Evolutionary conservation across 1,140 invertebrate genomes (phyloP), one percentile per base, ranked within the genome.

Genomic region (Drosophila eugracilis): DNA sequence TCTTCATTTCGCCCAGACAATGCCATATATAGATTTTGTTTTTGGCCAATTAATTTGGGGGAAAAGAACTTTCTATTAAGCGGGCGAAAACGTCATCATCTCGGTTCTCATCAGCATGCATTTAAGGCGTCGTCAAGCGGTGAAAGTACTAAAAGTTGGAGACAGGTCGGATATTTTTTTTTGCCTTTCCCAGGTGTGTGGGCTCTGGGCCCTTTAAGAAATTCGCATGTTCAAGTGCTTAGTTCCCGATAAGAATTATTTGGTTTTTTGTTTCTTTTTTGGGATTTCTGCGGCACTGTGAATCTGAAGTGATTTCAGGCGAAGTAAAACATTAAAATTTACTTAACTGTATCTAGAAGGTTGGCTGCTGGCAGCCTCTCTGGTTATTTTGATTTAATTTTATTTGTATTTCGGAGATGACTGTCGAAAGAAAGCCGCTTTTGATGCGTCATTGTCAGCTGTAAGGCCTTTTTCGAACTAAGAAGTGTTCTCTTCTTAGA

Each of bases 331-430:
- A 88, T 55, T 41, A 69, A 75, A 88, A 65, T 89, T 78, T 88
- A 88, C 83, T 88, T 88, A 88, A 88, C 83, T 83, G 83, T 88
- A 83, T 75, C 75, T 88, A 86, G 75, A 83, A 81, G 74, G 69
- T 50, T 81, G 57, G 48, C 58, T 5, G 55, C n/a, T 81, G 57
- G 48, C 58, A 6, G 55, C 15, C 21, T 37, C 9, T 62, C 26
- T 72, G 49, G 63, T 41, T 47, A 24, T 65, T 79, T 72, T 58
- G 34, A 66, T 71, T 79, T 59, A 66, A 79, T 60, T 71, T 58
- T 60, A 63, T 52, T 67, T 67, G 37, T 49, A 39, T 73, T 62
- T 53, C 24, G 9, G 70, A 42, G 58, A 53, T 37, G 70, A 66
- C 44, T 55, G 44, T 37, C 49, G 47, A 47, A 47, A 73, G 80